Percentiles rank a stretch among this genome's conserved stretches.
These are phyloP conservation scores for Sebastes minor DNA, from an alignment of 2,797 vertebrate species.

Conservation along the genomic window DNA sequence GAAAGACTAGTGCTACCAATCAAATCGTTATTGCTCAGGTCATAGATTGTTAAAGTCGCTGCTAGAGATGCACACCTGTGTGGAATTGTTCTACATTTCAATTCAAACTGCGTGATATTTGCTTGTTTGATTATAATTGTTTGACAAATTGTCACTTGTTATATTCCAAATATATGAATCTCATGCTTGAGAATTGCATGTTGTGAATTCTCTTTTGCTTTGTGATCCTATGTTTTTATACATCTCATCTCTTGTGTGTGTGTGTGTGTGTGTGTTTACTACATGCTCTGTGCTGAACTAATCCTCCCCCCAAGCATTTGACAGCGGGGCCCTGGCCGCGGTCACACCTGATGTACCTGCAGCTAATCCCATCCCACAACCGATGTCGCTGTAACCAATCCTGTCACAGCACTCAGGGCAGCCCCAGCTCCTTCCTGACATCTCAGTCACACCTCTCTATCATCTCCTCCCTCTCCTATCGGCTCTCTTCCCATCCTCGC, in stretches of 20 bases:
- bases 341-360: conserved; percentile 80
- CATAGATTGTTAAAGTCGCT: background rate
- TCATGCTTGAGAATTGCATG: background rate
- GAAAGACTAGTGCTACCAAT: conserved; percentile 2
- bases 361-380: conserved; percentile 78
- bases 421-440: conserved; percentile 61
- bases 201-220: background rate
- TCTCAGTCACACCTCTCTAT: conserved; percentile 69
- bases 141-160: background rate
- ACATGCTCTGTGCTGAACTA: conserved; percentile 42
- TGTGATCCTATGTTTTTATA: conserved; percentile 9
- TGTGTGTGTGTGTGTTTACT: conserved; percentile 24
- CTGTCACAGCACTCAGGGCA: conserved; percentile 66
- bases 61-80: background rate
- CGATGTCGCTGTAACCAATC: conserved; percentile 75
- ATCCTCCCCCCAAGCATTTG: conserved; percentile 60
- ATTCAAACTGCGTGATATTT: background rate
- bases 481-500: conserved; percentile 22
- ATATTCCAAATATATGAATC: background rate
- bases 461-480: conserved; percentile 35
- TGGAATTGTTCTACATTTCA: background rate
- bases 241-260: conserved; percentile 14
- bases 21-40: background rate
- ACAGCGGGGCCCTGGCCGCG: conserved; percentile 60
- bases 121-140: background rate